Percentiles rank a stretch among this genome's conserved stretches.
Conservation (phyloP, 2,113 vertebrate genomes). For the Lycaon pictus region DNA sequence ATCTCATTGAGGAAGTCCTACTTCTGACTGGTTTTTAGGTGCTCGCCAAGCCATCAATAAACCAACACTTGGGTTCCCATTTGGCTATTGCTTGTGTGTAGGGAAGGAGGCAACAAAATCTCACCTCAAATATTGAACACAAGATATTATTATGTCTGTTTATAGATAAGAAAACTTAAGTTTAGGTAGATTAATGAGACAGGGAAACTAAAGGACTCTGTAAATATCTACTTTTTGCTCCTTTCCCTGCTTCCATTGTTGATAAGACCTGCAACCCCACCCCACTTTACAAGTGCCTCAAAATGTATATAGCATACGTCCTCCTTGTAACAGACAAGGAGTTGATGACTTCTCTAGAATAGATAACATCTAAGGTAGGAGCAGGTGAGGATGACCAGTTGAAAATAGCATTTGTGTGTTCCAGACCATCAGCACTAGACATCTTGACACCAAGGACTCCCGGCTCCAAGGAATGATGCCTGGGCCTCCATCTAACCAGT, state of each 20-base stretch:
- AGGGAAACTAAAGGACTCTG: not conserved
- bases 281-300: not conserved
- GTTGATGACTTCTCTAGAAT: not conserved
- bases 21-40: not conserved
- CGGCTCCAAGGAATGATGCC: not conserved
- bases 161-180: not conserved
- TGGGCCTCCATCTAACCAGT: not conserved
- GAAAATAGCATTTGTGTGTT: not conserved
- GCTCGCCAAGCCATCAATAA: not conserved
- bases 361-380: not conserved
- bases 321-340: not conserved
- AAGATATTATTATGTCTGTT: not conserved
- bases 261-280: not conserved
- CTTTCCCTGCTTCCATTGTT: not conserved
- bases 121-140: not conserved
- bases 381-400: not conserved
- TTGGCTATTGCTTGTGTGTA: not conserved
- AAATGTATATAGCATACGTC: not conserved
- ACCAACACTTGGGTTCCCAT: not conserved
- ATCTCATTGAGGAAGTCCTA: not conserved
- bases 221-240: not conserved
- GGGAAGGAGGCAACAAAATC: not conserved
- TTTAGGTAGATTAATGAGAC: not conserved
- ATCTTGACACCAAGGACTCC: not conserved
- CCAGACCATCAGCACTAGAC: not conserved